A percentile compares a stretch with the other conserved stretches of the same genome.
Evolutionary conservation across 2,113 vertebrate genomes (phyloP).

Genomic region (Ptychochromis oligacanthus): DNA sequence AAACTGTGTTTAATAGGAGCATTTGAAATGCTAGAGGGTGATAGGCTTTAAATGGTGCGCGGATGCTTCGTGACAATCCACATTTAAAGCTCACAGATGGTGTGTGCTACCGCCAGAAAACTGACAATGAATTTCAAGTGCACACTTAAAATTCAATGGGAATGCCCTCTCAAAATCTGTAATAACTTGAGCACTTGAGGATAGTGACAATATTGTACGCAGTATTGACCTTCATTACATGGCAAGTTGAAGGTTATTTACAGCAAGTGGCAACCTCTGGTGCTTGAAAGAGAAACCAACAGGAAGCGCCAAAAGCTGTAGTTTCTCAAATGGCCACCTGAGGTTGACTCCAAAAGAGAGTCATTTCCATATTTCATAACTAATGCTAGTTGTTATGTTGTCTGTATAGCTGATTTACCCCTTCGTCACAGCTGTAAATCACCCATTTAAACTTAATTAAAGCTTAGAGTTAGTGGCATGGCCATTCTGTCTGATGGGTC

Average conservation of each 20-base stretch:
- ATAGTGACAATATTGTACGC: too few relatives aligned
- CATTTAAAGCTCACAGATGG: neutral
- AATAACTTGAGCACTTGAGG: neutral
- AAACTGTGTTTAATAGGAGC: slow-evolving; percentile 43
- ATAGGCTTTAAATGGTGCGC: slow-evolving; percentile 8
- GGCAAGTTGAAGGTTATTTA: neutral
- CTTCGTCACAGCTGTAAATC: too few relatives aligned
- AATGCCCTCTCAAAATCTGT: neutral
- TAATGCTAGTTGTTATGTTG: too few relatives aligned
- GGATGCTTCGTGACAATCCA: slow-evolving; percentile 7
- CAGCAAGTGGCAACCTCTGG: neutral
- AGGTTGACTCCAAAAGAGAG: neutral
- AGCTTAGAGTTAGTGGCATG: too few relatives aligned
- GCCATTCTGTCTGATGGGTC: too few relatives aligned
- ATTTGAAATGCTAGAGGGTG: slow-evolving; percentile 10
- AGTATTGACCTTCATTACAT: neutral
- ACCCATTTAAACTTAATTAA: too few relatives aligned
- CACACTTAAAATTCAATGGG: slow-evolving; percentile 51
- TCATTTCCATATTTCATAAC: neutral
- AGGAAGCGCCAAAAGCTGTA: neutral
- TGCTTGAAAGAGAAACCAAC: neutral
- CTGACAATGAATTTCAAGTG: slow-evolving; percentile 46
- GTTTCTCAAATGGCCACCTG: neutral
- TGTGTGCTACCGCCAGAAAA: slow-evolving; percentile 24
- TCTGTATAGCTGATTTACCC: too few relatives aligned